Base-by-base conservation (phyloP, 2,888 invertebrate genomes). In the Palloptera scutellata region DNA sequence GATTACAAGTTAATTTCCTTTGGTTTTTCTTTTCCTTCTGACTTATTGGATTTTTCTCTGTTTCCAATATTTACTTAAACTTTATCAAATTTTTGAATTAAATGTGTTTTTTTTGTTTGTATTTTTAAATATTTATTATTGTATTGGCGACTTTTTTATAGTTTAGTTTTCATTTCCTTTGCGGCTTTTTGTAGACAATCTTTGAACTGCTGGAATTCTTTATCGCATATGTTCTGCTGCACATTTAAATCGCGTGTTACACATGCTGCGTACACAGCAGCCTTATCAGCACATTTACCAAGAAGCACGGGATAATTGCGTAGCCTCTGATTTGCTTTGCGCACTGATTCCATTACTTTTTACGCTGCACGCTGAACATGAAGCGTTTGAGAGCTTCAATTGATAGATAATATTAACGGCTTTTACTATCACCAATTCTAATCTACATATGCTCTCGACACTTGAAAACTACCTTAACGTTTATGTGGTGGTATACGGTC, bases 141-240 rank as follows among this genome's bases (percentile, higher is more conserved):
- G 40, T 51, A 62, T 60, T 6, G 52, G 51, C 53, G 59, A 60
- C 62, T 64, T 40, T 53, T 74, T 87, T 89, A 94, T 75, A 94
- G 85, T 83, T 88, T 90, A 3, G 90, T 91, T 85, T 91, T 92
- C 77, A 90, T 85, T 72, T 88, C 87, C 70, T 86, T 87, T 3
- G 94, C 93, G 64, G 90, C 89, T 74, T 90, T 88, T 75, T 88
- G 86, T 43, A 96, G 85, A 81, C 96, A 96, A 54, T 83, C 81
- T 79, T 91, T 90, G 77, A 96, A 92, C 68, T 89, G 88, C 61
- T 88, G 85, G 81, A 96, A 96, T 81, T 96, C 95, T 72, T 89
- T 87, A 20, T 87, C 86, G 81, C 96, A 96, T 78, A 90, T 89
- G 81, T 91, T 88, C 72, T 91, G 89, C 76, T 89, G 88, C 1